Evolutionary conservation across 2,113 vertebrate species (phyloP).

Genomic region (Psephotus haematonotus): DNA sequence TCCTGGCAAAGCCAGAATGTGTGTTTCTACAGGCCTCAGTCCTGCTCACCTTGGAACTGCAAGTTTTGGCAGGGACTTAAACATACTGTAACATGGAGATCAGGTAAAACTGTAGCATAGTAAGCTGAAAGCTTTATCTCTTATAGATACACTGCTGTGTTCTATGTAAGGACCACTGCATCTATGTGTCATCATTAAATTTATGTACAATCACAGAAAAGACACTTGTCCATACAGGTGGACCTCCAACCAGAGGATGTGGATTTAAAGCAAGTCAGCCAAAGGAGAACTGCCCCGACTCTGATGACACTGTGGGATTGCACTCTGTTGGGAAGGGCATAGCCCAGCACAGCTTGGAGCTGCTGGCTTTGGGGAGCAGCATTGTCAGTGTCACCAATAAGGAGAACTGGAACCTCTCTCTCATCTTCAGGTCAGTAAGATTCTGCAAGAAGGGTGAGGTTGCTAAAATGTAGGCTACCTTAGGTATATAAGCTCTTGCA

Average conservation of each 20-base stretch:
- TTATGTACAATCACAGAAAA: neutral
- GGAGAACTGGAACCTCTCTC: neutral
- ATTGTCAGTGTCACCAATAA: neutral
- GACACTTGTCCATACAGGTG: neutral
- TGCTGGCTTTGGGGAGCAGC: neutral
- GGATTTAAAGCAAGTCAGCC: neutral
- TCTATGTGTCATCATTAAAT: neutral
- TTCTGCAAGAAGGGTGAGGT: neutral
- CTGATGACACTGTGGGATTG: neutral
- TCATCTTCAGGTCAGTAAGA: neutral
- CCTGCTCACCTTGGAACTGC: neutral
- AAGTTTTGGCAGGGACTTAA: neutral
- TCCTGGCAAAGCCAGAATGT: neutral
- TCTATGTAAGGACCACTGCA: neutral
- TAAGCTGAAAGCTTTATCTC: neutral
- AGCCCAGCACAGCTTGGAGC: neutral
- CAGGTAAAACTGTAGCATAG: neutral
- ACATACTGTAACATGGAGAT: neutral
- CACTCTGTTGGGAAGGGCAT: neutral
- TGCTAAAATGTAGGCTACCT: neutral
- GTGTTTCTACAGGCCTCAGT: neutral
- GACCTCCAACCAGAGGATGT: neutral
- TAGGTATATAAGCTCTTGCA: neutral
- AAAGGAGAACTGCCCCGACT: neutral
- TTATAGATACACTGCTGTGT: accelerated